Percentiles rank a stretch among this genome's conserved stretches.
Evolutionary conservation across 1,140 invertebrate species (phyloP).

Genomic region (Euschistus heros): DNA sequence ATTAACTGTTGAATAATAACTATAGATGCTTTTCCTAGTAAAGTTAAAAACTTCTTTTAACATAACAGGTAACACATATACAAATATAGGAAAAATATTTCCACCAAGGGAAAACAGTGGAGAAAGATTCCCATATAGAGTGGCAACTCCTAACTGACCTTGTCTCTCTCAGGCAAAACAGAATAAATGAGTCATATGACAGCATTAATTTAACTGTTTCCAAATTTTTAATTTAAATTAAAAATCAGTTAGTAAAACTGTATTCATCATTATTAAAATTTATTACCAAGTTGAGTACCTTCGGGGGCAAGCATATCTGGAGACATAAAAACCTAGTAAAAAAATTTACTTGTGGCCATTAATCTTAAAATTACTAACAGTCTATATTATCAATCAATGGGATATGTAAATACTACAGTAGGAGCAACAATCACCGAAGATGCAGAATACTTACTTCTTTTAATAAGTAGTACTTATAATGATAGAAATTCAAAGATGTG

Average conservation of each 20-base stretch:
- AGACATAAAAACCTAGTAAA: too few species aligned
- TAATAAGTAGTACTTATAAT: slow-evolving; percentile 61
- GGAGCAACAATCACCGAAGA: too few species aligned
- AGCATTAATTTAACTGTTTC: background rate
- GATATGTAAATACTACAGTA: too few species aligned
- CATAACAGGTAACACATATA: too few species aligned
- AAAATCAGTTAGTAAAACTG: background rate
- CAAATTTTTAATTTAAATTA: background rate
- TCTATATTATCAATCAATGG: too few species aligned
- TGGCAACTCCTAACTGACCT: slow-evolving; percentile 9
- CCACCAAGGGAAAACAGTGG: background rate
- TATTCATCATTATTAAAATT: background rate
- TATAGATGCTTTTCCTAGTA: too few species aligned
- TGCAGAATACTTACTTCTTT: slow-evolving; percentile 40
- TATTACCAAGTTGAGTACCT: too few species aligned
- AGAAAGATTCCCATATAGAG: slow-evolving; percentile 16
- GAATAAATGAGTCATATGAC: slow-evolving; percentile 4
- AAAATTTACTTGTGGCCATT: background rate
- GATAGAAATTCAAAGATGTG: slow-evolving; percentile 53
- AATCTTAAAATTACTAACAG: too few species aligned
- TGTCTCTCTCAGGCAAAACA: background rate
- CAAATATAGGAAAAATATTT: too few species aligned
- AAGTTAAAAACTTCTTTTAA: too few species aligned
- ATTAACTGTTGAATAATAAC: too few species aligned
- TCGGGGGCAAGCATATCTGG: too few species aligned